Base-by-base conservation (phyloP, 2,113 vertebrate genomes). In the Corynorhinus townsendii region DNA sequence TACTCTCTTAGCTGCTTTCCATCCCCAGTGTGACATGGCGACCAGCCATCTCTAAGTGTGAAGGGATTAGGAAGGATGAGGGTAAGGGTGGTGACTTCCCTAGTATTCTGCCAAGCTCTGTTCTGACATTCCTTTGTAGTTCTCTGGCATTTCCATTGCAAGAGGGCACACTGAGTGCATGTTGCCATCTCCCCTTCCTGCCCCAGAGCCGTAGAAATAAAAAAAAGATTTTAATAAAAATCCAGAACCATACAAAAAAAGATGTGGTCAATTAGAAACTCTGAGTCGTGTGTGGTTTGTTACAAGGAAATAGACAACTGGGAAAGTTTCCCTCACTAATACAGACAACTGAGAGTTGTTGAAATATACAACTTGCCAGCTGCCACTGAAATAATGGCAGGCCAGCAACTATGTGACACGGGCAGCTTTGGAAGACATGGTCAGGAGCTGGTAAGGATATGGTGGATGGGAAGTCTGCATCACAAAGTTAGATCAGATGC, bases 11-110 rank as follows among this genome's bases (percentile, higher is more conserved):
- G 93, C 82, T 77, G 35, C 52, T 52, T 82, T 33, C 16, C 71
- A 56, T 16, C 56, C 62, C 47, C 59, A 59, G 33, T 71, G 82
- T 86, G 76, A 92, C 66, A 80, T 28, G 93, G 96, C 35, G 22
- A 89, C 16, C 35, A 79, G 92, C 88, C 96, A 89, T 64, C 45
- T 92, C 88, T 79, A 81, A 85, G 90, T 90, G 84, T 87, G 82
- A 93, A 90, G 86, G 69, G 85, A 54, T 82, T 82, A 90, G 81
- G 69, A 90, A 90, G 92, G 89, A 92, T 7, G 12, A 88, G 40
- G 85, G 86, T 28, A 95, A 96, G 92, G 92, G 94, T 83, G 85
- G 96, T 11, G 77, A 92, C 62, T 97, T 96, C 95, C 94, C 76
- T 19, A 86, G 81, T 0, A 49, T 8, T 90, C 73, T 79, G 95